Base-by-base conservation (phyloP, 2,113 vertebrate genomes). In the Erythrocebus patas region DNA sequence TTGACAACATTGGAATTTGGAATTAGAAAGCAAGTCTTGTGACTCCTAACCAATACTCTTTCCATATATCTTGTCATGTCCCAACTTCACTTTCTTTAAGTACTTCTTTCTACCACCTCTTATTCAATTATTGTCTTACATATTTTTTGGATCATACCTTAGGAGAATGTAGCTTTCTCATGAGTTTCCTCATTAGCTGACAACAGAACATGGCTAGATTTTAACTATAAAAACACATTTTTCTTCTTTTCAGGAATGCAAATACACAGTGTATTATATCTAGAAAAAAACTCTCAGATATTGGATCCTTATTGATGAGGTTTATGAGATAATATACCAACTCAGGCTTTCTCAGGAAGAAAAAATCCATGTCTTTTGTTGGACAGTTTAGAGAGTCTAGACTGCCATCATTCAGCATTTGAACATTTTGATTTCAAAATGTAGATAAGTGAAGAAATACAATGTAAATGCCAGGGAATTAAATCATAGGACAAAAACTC, bases 391-490 rank as follows among this genome's bases (percentile, higher is more conserved):
- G 30, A 57, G 35, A 86, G n/a, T 6, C n/a, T n/a, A 38, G 32
- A 48, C 32, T 75, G 14, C 3, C 64, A 12, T 68, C 45, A 48
- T 78, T 86, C 68, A 55, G 13, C n/a, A 1, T 48, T 91, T 85
- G 55, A 91, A 61, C 13, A 55, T 73, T 72, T 86, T 82, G 30
- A 95, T 93, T 81, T 89, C 40, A 81, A 95, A 95, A 85, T 50
- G 20, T 76, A 23, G n/a, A 66, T 22, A 57, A 32, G 48, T 76
- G 73, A 76, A 91, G n/a, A 82, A 91, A 86, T n/a, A 52, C n/a
- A 79, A 3, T 23, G 0, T 25, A 82, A 84, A 55, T 25, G 8
- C 22, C 32, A 59, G 48, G n/a, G 25, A 83, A 73, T 70, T 88
- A 70, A 96, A 83, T 72, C 30, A 17, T 48, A 25, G 25, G 79